These are phyloP conservation scores for Tetragonula clypearis DNA, from an alignment of 1,140 invertebrate genomes.

Conservation along the genomic window DNA sequence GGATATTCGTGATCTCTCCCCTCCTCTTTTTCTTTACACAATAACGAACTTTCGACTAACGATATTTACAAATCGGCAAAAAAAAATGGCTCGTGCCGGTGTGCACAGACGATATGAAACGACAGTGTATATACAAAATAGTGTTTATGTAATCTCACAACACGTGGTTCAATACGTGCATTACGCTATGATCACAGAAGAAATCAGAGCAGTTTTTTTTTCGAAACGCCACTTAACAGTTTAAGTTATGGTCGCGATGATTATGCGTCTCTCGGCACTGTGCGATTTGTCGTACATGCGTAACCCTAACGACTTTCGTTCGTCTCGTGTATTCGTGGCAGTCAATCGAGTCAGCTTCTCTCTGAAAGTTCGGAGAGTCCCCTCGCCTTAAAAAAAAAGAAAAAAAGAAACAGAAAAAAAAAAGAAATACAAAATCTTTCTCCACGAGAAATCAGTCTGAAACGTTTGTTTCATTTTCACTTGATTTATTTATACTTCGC, in stretches of 20 bases:
- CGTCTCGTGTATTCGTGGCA: background rate
- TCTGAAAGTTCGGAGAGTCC: background rate
- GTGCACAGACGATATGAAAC: constrained; percentile 23
- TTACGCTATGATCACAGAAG: constrained; percentile 59
- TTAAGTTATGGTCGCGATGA: constrained; percentile 27
- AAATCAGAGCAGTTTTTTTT: constrained; percentile 57
- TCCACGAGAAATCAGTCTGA: too few relatives aligned
- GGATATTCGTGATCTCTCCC: background rate
- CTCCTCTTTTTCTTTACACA: background rate
- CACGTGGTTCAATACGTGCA: constrained; percentile 35
- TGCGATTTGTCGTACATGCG: background rate
- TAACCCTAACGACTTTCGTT: background rate
- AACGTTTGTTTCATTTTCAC: background rate
- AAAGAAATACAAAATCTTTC: too few relatives aligned
- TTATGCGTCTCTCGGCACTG: background rate
- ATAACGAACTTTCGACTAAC: constrained; percentile 7
- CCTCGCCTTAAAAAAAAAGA: too few relatives aligned
- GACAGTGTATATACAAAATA: constrained; percentile 53
- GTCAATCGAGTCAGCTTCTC: background rate
- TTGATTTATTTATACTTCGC: too few relatives aligned
- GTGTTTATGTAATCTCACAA: constrained; percentile 16
- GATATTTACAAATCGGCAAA: constrained; percentile 38
- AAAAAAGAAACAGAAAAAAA: too few relatives aligned
- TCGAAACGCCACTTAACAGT: constrained; percentile 37
- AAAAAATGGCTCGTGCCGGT: background rate